These are phyloP conservation scores for Drosophila trichaetosa DNA, from an alignment of 2,888 invertebrate species.

Conservation along the genomic window DNA sequence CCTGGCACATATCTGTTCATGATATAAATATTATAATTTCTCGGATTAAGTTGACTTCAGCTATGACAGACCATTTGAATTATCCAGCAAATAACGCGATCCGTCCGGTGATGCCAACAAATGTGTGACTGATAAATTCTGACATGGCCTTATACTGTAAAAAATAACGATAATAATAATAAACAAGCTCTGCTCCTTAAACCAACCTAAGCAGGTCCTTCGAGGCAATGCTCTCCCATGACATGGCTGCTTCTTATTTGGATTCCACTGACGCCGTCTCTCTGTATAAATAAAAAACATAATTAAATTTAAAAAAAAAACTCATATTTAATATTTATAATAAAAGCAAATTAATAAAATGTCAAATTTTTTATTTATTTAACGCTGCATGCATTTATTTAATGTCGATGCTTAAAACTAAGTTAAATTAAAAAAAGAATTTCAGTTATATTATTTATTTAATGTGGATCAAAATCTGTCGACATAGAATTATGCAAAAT, in stretches of 20 bases:
- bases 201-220: slow-evolving; percentile 91
- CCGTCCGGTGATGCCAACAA: slow-evolving; percentile 93
- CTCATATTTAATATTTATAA: background rate
- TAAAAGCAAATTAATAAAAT: background rate
- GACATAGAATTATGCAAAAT: background rate
- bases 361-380: background rate
- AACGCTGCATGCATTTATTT: background rate
- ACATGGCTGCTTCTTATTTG: slow-evolving; percentile 86
- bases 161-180: background rate
- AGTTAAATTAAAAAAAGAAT: background rate
- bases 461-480: background rate
- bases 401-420: background rate
- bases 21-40: background rate
- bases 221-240: slow-evolving; percentile 94
- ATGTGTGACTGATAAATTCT: slow-evolving; percentile 93
- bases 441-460: background rate
- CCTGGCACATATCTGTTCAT: slow-evolving; percentile 78
- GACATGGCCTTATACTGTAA: slow-evolving; percentile 89
- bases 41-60: background rate
- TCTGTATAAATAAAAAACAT: background rate
- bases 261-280: background rate
- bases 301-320: background rate
- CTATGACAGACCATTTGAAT: slow-evolving; percentile 86
- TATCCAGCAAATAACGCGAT: slow-evolving; percentile 91
- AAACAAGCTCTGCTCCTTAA: slow-evolving; percentile 29